Conservation (phyloP, 37 sponge, comb jelly and placozoan genomes). For the Chondrosia reniformis region DNA sequence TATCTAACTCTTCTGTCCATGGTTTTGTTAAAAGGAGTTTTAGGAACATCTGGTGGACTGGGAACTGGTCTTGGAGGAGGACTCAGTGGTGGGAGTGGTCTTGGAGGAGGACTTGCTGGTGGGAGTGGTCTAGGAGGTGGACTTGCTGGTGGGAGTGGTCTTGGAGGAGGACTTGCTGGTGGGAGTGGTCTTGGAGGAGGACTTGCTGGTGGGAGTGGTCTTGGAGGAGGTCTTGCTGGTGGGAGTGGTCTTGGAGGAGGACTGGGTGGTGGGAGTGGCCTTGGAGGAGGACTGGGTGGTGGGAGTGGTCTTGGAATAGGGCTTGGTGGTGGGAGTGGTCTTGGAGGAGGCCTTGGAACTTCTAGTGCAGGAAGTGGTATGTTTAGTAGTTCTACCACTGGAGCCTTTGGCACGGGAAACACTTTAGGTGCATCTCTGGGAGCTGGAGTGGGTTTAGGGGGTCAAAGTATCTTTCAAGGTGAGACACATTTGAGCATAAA, state of each 20-base stretch:
- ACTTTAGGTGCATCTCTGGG: background rate
- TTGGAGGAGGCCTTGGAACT: constrained; percentile 38
- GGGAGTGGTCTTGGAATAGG: constrained; percentile 23
- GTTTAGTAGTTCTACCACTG: background rate
- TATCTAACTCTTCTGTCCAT: too few species aligned
- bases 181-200: constrained; percentile 6
- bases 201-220: constrained; percentile 31
- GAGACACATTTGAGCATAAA: too few species aligned
- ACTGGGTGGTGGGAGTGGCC: constrained; percentile 16
- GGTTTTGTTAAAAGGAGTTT: background rate
- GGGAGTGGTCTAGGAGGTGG: background rate
- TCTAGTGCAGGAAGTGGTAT: background rate
- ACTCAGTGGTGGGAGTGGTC: constrained; percentile 12
- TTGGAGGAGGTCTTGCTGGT: constrained; percentile 30
- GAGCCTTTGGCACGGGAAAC: background rate
- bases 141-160: background rate
- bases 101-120: constrained; percentile 2
- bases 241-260: constrained; percentile 21
- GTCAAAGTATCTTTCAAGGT: too few species aligned
- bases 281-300: constrained; percentile 24
- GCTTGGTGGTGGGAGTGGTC: constrained; percentile 22
- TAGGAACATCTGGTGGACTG: constrained; percentile 2
- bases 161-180: background rate
- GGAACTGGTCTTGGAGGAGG: constrained; percentile 4
- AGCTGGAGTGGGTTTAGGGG: too few species aligned